phyloP scores from a whole-genome alignment of 1,140 invertebrate species.

The Ceratina calcarata region DNA sequence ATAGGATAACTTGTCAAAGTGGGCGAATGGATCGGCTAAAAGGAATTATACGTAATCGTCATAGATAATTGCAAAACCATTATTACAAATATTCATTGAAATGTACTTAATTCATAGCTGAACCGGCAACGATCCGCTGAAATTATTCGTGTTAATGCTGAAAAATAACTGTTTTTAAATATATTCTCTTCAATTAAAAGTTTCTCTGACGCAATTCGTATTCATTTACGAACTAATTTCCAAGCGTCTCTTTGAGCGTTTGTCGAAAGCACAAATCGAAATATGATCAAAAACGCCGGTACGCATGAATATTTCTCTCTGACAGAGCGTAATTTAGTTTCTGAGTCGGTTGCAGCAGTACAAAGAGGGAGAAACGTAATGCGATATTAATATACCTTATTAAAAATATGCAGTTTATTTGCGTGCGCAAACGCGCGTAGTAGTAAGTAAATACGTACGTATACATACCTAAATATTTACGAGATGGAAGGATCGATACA shows the following conservation, averaged over 20 bases:
- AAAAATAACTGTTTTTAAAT: too few relatives aligned
- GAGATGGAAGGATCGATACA: slow-evolving; percentile 15
- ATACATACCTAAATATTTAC: slow-evolving; percentile 33
- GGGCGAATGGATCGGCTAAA: too few relatives aligned
- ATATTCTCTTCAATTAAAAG: too few relatives aligned
- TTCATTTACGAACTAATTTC: too few relatives aligned
- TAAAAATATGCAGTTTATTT: slow-evolving; percentile 32
- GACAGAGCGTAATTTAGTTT: slow-evolving; percentile 12
- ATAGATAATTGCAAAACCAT: too few relatives aligned
- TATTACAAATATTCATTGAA: too few relatives aligned
- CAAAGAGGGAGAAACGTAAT: background rate
- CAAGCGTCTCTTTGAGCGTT: background rate
- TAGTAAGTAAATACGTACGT: background rate
- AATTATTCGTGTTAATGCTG: too few relatives aligned
- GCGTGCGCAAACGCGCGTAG: background rate
- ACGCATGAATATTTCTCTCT: background rate
- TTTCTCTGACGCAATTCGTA: too few relatives aligned
- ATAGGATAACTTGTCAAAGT: too few relatives aligned
- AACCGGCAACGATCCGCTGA: too few relatives aligned
- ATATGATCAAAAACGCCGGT: background rate
- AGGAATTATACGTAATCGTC: too few relatives aligned
- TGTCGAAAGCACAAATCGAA: slow-evolving; percentile 1
- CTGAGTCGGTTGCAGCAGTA: background rate
- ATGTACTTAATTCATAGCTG: too few relatives aligned
- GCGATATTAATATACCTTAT: slow-evolving; percentile 5